Conservation (phyloP, 2,113 vertebrate genomes). For the Calidris pygmaea region DNA sequence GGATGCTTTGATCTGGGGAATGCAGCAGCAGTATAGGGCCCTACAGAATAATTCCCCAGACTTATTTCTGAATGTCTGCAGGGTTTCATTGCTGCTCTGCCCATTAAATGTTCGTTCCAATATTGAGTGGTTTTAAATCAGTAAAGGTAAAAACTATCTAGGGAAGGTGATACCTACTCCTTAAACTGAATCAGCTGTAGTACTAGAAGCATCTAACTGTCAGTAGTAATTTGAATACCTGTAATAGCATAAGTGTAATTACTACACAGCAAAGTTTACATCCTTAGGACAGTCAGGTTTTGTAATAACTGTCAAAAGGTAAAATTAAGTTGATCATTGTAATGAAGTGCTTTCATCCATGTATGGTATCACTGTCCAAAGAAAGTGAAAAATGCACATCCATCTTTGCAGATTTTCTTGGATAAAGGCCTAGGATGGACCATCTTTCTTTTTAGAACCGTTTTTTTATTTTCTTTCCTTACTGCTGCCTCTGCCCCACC, state of each 20-base stretch:
- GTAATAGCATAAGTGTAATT: background rate
- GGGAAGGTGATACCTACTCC: background rate
- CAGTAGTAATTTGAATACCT: background rate
- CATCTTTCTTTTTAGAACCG: background rate
- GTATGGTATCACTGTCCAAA: background rate
- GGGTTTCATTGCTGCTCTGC: background rate
- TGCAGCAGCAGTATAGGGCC: background rate
- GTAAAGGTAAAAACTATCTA: background rate
- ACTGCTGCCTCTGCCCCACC: background rate
- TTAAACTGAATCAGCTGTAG: background rate
- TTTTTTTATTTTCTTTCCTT: background rate
- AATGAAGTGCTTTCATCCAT: background rate
- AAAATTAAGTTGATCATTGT: background rate
- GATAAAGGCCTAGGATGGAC: background rate
- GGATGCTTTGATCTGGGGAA: background rate
- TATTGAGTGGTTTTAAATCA: background rate
- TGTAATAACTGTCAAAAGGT: background rate
- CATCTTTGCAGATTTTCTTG: background rate
- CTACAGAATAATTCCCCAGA: background rate
- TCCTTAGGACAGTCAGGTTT: background rate
- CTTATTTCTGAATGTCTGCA: background rate
- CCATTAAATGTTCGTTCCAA: background rate
- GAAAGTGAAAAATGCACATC: background rate
- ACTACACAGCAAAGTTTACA: background rate
- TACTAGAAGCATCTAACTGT: background rate